phyloP scores from a whole-genome alignment of 2,888 invertebrate species.

The Ectobius pallidus region DNA sequence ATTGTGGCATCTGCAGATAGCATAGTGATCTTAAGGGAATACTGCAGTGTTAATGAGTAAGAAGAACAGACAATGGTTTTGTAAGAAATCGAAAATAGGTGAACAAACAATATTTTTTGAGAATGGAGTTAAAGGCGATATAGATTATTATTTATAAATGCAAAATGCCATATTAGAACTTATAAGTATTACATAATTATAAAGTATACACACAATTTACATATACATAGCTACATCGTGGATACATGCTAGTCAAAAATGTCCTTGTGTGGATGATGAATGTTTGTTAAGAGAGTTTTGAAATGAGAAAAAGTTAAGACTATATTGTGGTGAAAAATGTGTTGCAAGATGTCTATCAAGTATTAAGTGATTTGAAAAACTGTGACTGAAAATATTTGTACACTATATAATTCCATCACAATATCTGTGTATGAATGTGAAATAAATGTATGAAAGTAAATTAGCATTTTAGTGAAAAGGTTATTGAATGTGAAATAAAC shows the following conservation, averaged over 20 bases:
- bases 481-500: not conserved
- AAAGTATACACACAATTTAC: not conserved
- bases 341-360: no score
- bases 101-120: constrained; percentile 6
- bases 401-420: not conserved
- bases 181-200: not conserved
- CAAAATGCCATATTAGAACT: not conserved
- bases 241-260: not conserved
- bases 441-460: not conserved
- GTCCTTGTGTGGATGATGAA: not conserved
- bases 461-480: not conserved
- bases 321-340: not conserved
- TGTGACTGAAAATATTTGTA: no score
- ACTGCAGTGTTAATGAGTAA: not conserved
- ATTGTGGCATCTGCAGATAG: no score
- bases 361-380: no score
- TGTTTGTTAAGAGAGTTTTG: not conserved
- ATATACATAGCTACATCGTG: not conserved
- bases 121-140: not conserved
- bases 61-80: not conserved
- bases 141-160: constrained; percentile 9
- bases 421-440: not conserved
- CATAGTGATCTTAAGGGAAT: no score
- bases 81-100: not conserved
- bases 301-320: not conserved